Percentiles rank a stretch among this genome's conserved stretches.
phyloP scores from a whole-genome alignment of 92 coral and sea anemone species.

The Umimayanthus kanabou region DNA sequence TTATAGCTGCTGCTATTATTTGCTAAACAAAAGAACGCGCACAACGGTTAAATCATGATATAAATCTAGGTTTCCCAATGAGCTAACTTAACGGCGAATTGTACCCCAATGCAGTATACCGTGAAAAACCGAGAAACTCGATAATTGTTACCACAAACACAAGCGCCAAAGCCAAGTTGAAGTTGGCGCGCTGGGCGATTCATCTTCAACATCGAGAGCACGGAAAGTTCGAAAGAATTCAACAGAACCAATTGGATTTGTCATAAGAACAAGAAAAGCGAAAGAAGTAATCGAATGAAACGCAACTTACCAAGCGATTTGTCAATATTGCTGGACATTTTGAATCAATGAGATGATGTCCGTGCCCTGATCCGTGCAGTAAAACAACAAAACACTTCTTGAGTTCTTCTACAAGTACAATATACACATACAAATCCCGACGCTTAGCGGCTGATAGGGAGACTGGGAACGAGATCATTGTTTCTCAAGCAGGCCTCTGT shows the following conservation, averaged over 20 bases:
- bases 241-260: not conserved
- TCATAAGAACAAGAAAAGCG: not conserved
- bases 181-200: no score
- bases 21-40: not conserved
- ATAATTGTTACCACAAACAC: not conserved
- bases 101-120: not conserved
- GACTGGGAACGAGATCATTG: constrained; percentile 25
- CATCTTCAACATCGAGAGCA: not conserved
- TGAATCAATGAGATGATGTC: not conserved
- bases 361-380: not conserved
- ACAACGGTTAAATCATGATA: not conserved
- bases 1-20: not conserved
- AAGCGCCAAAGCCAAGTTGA: not conserved
- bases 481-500: not conserved
- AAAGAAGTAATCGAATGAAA: not conserved
- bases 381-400: not conserved
- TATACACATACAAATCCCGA: no score
- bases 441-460: no score
- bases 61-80: no score
- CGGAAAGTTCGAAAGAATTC: not conserved
- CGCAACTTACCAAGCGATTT: constrained; percentile 40
- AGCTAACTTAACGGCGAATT: not conserved
- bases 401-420: no score
- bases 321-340: constrained; percentile 41
- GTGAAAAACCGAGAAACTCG: not conserved